Conservation (phyloP, 2,888 invertebrate genomes). For the Leucophenga maculata region DNA sequence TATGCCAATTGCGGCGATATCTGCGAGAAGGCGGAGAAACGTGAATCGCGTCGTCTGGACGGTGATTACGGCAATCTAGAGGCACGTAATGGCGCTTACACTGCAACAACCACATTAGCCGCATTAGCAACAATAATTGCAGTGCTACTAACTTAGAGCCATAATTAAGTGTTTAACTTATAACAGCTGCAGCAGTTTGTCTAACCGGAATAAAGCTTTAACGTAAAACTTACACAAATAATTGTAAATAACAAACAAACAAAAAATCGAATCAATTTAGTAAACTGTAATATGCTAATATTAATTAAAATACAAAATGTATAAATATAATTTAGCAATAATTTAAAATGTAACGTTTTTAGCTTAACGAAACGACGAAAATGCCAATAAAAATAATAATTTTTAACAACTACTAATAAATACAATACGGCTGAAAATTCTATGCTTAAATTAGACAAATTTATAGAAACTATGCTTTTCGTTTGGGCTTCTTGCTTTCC, state of each 20-base stretch:
- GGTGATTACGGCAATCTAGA: conserved; percentile 47
- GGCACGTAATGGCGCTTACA: conserved; percentile 37
- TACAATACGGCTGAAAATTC: background rate
- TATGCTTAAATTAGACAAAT: no score
- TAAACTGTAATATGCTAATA: background rate
- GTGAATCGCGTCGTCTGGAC: conserved; percentile 57
- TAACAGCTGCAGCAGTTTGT: background rate
- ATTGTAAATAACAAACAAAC: background rate
- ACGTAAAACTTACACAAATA: conserved; percentile 46
- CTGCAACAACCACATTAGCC: background rate
- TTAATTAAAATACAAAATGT: background rate
- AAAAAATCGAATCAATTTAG: conserved; percentile 7
- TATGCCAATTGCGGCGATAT: conserved; percentile 74
- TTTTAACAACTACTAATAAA: conserved; percentile 2
- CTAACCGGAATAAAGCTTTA: conserved; percentile 50
- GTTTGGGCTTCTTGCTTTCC: conserved; percentile 71
- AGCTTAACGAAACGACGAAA: background rate
- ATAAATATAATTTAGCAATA: background rate
- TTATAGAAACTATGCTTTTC: conserved; percentile 48
- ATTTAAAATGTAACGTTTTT: background rate
- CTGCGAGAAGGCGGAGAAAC: conserved; percentile 69
- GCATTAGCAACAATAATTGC: background rate
- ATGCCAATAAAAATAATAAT: conserved; percentile 2
- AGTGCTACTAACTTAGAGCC: conserved; percentile 28
- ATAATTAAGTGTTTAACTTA: conserved; percentile 21